These are phyloP conservation scores for Syngnathus typhle DNA, from an alignment of 2,113 vertebrate genomes.

Conservation along the genomic window DNA sequence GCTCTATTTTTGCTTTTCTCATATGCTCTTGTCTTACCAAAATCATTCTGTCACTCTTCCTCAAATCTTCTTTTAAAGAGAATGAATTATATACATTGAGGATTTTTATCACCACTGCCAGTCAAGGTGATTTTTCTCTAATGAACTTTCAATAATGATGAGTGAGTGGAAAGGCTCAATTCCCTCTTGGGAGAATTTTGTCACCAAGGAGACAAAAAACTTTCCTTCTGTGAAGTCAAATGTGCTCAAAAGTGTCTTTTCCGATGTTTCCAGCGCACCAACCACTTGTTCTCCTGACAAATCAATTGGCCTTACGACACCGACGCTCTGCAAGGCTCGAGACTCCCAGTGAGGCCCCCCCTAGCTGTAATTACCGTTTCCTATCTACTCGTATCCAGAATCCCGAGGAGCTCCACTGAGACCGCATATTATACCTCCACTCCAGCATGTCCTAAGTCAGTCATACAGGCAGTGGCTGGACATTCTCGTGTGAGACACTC, in stretches of 20 bases:
- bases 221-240: constrained; percentile 30
- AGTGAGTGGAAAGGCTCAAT: constrained; percentile 24
- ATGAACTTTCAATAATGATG: constrained; percentile 40
- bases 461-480: constrained; percentile 34
- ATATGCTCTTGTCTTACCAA: background rate
- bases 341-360: constrained; percentile 28
- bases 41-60: background rate
- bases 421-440: constrained; percentile 52
- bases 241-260: constrained; percentile 27
- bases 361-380: constrained; percentile 57
- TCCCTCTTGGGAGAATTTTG: constrained; percentile 28
- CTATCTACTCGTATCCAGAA: constrained; percentile 39
- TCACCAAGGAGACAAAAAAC: constrained; percentile 32
- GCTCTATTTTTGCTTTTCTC: constrained; percentile 8
- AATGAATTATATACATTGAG: constrained; percentile 17
- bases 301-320: constrained; percentile 52
- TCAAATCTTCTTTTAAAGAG: background rate
- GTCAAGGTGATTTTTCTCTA: constrained; percentile 21
- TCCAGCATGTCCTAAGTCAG: constrained; percentile 46
- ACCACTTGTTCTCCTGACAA: constrained; percentile 46
- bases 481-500: constrained; percentile 21
- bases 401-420: constrained; percentile 36
- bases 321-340: constrained; percentile 46
- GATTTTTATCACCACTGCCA: constrained; percentile 21
- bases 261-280: constrained; percentile 28